Base-by-base conservation (phyloP, 2,888 invertebrate genomes). In the Drosophila limbata region DNA sequence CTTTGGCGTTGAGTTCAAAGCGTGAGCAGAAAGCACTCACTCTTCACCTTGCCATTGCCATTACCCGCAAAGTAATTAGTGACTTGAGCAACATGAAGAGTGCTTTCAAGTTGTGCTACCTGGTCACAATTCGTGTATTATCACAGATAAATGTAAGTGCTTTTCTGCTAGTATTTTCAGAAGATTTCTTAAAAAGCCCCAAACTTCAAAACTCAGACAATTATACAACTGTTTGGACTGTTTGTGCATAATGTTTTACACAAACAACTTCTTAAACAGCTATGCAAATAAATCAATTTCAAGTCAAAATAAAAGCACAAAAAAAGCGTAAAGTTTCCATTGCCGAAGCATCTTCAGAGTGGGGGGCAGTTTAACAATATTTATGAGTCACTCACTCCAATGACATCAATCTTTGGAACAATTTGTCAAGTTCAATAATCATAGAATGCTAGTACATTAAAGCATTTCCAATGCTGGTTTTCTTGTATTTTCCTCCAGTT, bases 21-120 rank as follows among this genome's bases (percentile, higher is more conserved):
- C 59, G 19, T 19, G 56, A 15, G 39, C 61, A 56, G 76, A 73
- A 81, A 84, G 76, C 87, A 84, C 84, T 84, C 87, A 81, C 87
- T 53, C 77, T 69, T 51, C 57, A 57, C 52, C 56, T 48, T 59
- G 44, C 52, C 64, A 53, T 48, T 57, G 50, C 56, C 61, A 40
- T 67, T 69, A 66, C 52, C 84, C 69, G 53, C 69, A 87, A 84
- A 88, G 84, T 89, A 84, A 84, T 89, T 84, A 79, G 76, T 73
- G 69, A 50, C 72, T 57, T 64, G 69, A 68, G 6, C 31, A 69
- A 67, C 47, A 64, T 63, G 64, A 62, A 67, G 59, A 69, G 67
- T 48, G 31, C 56, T 50, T 51, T 44, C 50, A 60, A 48, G 51
- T 31, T 57, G 15, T 17, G 17, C n/a, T 50, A 66, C 28, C 33